These are phyloP conservation scores for Tachina fera DNA, from an alignment of 2,888 invertebrate species.

Conservation along the genomic window DNA sequence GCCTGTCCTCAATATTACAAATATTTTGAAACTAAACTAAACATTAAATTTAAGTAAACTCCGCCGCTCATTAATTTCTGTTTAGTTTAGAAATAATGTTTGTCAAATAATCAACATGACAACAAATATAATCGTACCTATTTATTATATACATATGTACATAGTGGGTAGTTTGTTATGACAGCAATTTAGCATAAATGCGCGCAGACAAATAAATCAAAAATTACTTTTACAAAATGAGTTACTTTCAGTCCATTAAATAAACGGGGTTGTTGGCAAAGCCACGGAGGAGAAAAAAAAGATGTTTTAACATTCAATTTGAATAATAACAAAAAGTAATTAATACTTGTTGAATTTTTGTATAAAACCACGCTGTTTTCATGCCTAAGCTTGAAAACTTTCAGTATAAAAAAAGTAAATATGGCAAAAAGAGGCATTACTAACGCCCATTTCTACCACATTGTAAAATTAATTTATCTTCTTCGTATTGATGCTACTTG, in stretches of 20 bases:
- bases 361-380: slow-evolving; percentile 45
- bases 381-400: slow-evolving; percentile 3
- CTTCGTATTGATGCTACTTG: slow-evolving; percentile 32
- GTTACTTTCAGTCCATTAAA: background rate
- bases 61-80: slow-evolving; percentile 49
- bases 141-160: too few species aligned
- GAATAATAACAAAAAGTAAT: slow-evolving; percentile 45
- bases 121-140: background rate
- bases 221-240: slow-evolving; percentile 29
- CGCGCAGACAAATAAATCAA: slow-evolving; percentile 33
- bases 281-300: slow-evolving; percentile 10
- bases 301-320: slow-evolving; percentile 54
- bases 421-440: slow-evolving; percentile 36
- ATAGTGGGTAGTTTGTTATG: slow-evolving; percentile 71
- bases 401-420: background rate
- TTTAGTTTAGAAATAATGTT: slow-evolving; percentile 15
- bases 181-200: slow-evolving; percentile 65
- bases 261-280: slow-evolving; percentile 1
- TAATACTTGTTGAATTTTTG: slow-evolving; percentile 61
- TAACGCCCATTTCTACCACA: slow-evolving; percentile 63
- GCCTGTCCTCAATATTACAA: slow-evolving; percentile 3
- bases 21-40: slow-evolving; percentile 15
- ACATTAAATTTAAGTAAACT: slow-evolving; percentile 43
- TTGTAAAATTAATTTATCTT: slow-evolving; percentile 63
- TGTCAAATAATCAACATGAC: slow-evolving; percentile 41